Base-by-base conservation (phyloP, 2,113 vertebrate genomes). In the Misgurnus anguillicaudatus region DNA sequence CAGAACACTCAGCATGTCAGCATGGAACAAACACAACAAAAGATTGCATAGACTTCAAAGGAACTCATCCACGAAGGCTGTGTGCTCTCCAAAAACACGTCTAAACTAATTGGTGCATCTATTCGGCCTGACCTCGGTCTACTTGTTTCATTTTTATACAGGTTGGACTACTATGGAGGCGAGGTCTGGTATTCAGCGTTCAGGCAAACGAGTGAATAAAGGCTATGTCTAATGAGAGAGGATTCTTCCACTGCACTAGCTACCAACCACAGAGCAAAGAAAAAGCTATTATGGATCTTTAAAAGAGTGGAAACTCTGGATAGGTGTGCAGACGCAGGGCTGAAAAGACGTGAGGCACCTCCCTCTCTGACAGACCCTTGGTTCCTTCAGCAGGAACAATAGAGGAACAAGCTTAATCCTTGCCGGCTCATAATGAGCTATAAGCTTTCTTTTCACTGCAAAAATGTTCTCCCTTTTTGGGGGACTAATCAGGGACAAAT, bases 371-470 rank as follows among this genome's bases (percentile, higher is more conserved):
- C 81, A 77, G 82, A 86, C 86, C 85, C 87, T 85, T 84, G 88
- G 85, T 72, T 74, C 88, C 90, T 90, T 91, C 91, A 89, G 87
- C 86, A 90, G 89, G 63, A 92, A 90, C 89, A 92, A 93, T 90
- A 67, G 91, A 88, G 21, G 86, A 85, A 93, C 92, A 94, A 71
- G 81, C 87, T 90, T 95, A 95, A 96, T 95, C 94, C 92, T 83
- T 87, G 87, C 78, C 87, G 78, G 82, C 80, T 80, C 90, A 94
- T 95, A 95, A 96, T 94, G 91, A 94, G 90, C 93, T 92, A 93
- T 94, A 95, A 95, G 94, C 91, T 95, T 93, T 91, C 93, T 89
- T 93, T 95, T 95, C 91, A 95, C 78, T 71, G 41, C 0, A 6
- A 87, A 94, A 93, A 94, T 89, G 90, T 89, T 89, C 87, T 89